Conservation (phyloP, 2,888 invertebrate species). For the Leucophora obtusa region DNA sequence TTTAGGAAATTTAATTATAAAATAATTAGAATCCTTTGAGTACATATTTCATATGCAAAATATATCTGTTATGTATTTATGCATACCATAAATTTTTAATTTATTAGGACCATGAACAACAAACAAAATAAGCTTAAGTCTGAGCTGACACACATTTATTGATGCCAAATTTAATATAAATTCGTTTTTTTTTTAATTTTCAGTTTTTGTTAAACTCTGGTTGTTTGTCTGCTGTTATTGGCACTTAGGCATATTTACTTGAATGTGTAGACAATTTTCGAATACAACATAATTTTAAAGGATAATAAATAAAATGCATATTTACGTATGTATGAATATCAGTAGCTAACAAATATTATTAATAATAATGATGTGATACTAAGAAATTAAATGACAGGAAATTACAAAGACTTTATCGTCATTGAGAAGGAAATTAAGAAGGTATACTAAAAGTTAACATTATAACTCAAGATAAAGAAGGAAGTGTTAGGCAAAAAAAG, state of each 20-base stretch:
- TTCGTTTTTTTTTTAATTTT: no score
- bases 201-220: no score
- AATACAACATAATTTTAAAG: slow-evolving; percentile 54
- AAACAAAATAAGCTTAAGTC: no score
- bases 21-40: no score
- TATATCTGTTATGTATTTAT: no score
- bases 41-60: no score
- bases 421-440: slow-evolving; percentile 62
- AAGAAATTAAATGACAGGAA: slow-evolving; percentile 60
- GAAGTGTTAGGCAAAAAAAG: slow-evolving; percentile 20
- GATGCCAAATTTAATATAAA: no score
- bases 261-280: slow-evolving; percentile 48
- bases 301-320: slow-evolving; percentile 24
- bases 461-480: slow-evolving; percentile 30
- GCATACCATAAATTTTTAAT: no score
- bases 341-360: background rate
- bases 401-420: slow-evolving; percentile 62
- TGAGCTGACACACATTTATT: no score
- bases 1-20: no score
- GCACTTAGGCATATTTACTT: slow-evolving; percentile 11
- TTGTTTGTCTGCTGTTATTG: no score
- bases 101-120: no score
- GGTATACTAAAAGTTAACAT: slow-evolving; percentile 44
- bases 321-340: background rate
- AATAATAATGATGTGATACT: slow-evolving; percentile 27